Percentiles rank a stretch among this genome's conserved stretches.
Conservation (phyloP, 2,888 invertebrate species). For the Eubasilissa splendida region DNA sequence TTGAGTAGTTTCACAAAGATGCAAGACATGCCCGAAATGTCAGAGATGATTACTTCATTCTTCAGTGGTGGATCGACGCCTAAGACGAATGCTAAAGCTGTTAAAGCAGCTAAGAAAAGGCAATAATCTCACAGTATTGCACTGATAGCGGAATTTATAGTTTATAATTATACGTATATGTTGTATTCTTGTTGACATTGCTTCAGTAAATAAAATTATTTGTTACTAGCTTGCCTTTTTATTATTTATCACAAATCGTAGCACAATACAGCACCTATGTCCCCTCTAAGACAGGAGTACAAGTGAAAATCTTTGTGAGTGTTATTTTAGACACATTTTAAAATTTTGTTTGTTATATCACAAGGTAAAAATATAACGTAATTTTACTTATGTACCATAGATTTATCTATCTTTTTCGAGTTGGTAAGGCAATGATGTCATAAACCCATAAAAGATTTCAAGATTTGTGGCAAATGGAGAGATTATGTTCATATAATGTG, state of each 20-base stretch:
- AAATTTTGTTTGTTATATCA: too few relatives aligned
- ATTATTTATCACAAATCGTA: not conserved
- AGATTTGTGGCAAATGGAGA: too few relatives aligned
- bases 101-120: constrained; percentile 69
- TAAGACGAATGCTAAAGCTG: constrained; percentile 66
- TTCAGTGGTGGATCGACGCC: constrained; percentile 81
- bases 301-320: too few relatives aligned
- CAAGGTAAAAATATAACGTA: too few relatives aligned
- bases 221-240: not conserved
- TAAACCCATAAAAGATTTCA: too few relatives aligned
- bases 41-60: constrained; percentile 92
- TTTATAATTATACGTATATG: not conserved
- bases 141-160: constrained; percentile 31
- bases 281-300: too few relatives aligned
- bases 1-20: constrained; percentile 85
- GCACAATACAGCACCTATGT: too few relatives aligned
- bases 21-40: constrained; percentile 95
- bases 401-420: too few relatives aligned
- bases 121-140: constrained; percentile 62
- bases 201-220: constrained; percentile 3
- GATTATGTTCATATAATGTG: too few relatives aligned
- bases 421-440: too few relatives aligned
- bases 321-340: too few relatives aligned
- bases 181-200: constrained; percentile 43
- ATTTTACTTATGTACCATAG: too few relatives aligned